Evolutionary conservation across 2,888 invertebrate genomes (phyloP).

Genomic region (Chrysotoxum bicinctum): DNA sequence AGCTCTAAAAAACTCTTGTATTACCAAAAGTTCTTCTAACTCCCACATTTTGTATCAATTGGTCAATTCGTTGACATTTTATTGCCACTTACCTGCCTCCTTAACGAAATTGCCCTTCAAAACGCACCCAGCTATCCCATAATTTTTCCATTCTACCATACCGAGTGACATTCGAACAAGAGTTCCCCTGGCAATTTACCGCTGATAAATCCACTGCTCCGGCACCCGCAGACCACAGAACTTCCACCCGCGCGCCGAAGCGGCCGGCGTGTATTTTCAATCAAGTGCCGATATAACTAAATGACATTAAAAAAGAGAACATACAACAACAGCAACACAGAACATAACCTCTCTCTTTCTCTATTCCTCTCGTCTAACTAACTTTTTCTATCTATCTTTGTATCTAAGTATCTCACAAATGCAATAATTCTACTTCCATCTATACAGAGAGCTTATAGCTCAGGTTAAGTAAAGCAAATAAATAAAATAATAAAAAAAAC

Average conservation of each 20-base stretch:
- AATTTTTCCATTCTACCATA: slow-evolving; percentile 51
- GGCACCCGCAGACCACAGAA: neutral
- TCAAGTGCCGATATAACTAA: slow-evolving; percentile 63
- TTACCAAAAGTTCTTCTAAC: slow-evolving; percentile 6
- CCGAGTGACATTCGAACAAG: slow-evolving; percentile 36
- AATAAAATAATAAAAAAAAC: neutral
- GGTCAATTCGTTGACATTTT: slow-evolving; percentile 67
- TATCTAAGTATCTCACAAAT: slow-evolving; percentile 68
- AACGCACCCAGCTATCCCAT: slow-evolving; percentile 61
- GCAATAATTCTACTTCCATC: slow-evolving; percentile 66
- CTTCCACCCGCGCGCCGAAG: slow-evolving; percentile 51
- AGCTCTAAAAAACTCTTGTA: neutral
- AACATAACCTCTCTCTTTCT: neutral
- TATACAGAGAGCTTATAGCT: slow-evolving; percentile 24
- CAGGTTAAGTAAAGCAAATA: slow-evolving; percentile 23
- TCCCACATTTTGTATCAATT: slow-evolving; percentile 55
- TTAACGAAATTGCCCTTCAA: slow-evolving; percentile 68
- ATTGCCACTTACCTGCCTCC: slow-evolving; percentile 60
- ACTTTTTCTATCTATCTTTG: slow-evolving; percentile 13
- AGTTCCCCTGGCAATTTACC: neutral
- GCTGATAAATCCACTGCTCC: neutral
- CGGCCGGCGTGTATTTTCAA: slow-evolving; percentile 63
- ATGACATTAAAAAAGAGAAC: slow-evolving; percentile 51
- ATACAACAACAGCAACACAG: slow-evolving; percentile 12
- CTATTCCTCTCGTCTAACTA: neutral